A percentile compares a stretch with the other conserved stretches of the same genome.
Conservation (phyloP, 2,797 vertebrate species). For the Acropternis orthonyx region DNA sequence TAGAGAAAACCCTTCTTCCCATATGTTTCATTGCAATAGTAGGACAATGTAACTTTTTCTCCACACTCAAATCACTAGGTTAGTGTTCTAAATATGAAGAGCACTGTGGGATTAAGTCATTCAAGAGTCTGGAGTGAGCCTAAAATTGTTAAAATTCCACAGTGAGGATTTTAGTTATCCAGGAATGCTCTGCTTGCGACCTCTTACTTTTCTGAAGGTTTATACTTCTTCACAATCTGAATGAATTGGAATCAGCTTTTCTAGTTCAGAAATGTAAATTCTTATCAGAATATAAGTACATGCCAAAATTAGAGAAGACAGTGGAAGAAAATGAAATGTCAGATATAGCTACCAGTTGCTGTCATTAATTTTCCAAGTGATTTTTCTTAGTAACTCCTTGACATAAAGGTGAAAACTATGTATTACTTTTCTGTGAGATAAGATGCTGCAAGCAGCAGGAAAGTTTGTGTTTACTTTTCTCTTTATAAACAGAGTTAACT, state of each 20-base stretch:
- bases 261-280: not conserved
- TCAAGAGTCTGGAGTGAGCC: not conserved
- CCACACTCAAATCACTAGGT: not conserved
- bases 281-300: not conserved
- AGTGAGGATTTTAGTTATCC: not conserved
- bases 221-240: not conserved
- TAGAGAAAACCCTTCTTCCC: not conserved
- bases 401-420: not conserved
- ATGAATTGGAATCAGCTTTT: not conserved
- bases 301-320: not conserved
- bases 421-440: not conserved
- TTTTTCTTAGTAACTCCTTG: not conserved
- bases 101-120: not conserved
- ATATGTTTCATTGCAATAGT: not conserved
- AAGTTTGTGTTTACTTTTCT: not conserved
- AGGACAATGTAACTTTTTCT: not conserved
- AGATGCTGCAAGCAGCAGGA: not conserved
- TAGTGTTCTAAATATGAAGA: conserved; percentile 24
- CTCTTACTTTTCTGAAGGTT: not conserved
- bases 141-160: not conserved
- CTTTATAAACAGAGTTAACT: not conserved
- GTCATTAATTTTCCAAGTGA: not conserved
- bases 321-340: not conserved
- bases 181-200: not conserved
- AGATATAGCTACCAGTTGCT: not conserved